Conservation (phyloP, 2,113 vertebrate genomes). For the Sakesphorus luctuosus region DNA sequence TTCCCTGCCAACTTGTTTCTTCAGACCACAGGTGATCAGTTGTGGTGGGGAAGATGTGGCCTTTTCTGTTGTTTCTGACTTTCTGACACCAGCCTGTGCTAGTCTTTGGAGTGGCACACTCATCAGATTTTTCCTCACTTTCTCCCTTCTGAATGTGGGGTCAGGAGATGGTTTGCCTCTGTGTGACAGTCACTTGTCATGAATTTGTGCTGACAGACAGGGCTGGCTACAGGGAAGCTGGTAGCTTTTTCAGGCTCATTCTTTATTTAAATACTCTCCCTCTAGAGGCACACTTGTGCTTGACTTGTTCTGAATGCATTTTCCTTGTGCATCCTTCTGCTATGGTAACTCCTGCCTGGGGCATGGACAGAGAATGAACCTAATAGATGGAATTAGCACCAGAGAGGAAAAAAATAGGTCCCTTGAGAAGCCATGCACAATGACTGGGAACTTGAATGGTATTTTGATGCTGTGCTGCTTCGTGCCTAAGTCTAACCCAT, state of each 20-base stretch:
- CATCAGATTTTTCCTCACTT: neutral
- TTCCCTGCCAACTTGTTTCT: neutral
- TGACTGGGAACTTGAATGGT: neutral
- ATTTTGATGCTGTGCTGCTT: neutral
- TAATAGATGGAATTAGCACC: neutral
- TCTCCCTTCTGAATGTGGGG: neutral
- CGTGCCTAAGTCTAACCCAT: neutral
- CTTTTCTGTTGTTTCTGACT: neutral
- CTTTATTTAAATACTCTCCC: constrained; percentile 35
- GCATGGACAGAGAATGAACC: neutral
- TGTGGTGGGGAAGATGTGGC: neutral
- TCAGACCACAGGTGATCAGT: neutral
- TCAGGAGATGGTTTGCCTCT: neutral
- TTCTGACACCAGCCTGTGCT: neutral
- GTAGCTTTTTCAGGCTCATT: constrained; percentile 8
- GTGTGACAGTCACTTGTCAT: neutral
- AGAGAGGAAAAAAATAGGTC: neutral
- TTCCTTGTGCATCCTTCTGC: neutral
- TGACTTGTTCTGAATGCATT: neutral
- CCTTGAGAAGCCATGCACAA: neutral
- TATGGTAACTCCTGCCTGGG: neutral
- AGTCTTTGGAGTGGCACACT: neutral
- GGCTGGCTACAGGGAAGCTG: neutral
- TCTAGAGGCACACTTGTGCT: neutral
- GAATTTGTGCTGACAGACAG: neutral